These are phyloP conservation scores for Actenoides lindsayi DNA, from an alignment of 2,113 vertebrate genomes.

Conservation along the genomic window DNA sequence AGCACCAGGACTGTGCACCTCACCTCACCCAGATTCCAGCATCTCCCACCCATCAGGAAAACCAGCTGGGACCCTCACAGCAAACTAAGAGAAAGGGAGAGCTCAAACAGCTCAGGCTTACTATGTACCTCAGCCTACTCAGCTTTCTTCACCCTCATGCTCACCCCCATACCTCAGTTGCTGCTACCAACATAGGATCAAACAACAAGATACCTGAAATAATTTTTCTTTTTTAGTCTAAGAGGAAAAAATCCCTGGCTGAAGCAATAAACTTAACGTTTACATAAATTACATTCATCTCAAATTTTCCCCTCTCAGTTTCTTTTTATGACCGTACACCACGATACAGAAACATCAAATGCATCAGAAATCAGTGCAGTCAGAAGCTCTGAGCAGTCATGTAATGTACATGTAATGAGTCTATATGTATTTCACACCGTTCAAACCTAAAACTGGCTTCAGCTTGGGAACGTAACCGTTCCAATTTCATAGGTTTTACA, in stretches of 20 bases:
- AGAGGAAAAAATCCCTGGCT: not conserved
- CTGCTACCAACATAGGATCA: rapidly evolving
- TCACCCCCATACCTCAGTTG: too few relatives aligned
- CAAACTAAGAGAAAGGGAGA: not conserved
- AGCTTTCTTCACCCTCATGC: not conserved
- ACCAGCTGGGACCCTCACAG: not conserved
- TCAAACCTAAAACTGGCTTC: not conserved
- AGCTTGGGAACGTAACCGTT: not conserved
- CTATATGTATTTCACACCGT: not conserved
- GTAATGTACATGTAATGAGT: not conserved
- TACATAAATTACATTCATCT: not conserved
- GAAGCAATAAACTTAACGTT: not conserved
- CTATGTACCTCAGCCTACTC: not conserved
- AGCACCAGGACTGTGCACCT: not conserved
- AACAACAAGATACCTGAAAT: not conserved
- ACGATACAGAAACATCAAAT: not conserved
- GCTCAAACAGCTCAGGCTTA: not conserved
- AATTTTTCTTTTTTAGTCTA: not conserved
- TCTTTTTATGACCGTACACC: not conserved
- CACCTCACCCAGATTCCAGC: not conserved
- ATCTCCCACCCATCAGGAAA: not conserved
- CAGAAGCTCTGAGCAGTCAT: not conserved
- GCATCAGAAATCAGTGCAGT: not conserved
- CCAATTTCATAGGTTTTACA: not conserved
- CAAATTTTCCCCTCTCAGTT: not conserved